Conservation (phyloP, 2,797 vertebrate genomes). For the Acanthornis magna region DNA sequence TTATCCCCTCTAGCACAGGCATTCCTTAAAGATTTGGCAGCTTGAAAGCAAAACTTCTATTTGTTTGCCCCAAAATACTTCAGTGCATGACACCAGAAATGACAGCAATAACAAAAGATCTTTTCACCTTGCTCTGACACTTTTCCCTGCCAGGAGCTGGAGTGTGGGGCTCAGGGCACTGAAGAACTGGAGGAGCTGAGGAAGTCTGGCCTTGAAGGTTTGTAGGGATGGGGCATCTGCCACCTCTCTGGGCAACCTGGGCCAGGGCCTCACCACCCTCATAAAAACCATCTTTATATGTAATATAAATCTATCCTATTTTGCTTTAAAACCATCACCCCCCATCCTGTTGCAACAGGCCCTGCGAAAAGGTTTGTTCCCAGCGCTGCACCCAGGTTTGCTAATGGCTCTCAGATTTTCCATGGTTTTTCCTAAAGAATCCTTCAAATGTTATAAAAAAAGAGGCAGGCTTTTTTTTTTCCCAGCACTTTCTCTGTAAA, state of each 20-base stretch:
- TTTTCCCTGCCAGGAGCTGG: background rate
- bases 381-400: fast-evolving
- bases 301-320: background rate
- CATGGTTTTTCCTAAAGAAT: background rate
- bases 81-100: background rate
- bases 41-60: background rate
- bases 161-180: background rate
- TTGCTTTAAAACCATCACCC: background rate
- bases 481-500: background rate
- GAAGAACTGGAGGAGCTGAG: background rate
- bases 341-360: background rate
- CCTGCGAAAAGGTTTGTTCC: background rate
- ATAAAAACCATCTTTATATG: too few relatives aligned
- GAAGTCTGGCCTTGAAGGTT: background rate
- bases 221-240: background rate
- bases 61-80: background rate
- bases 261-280: background rate
- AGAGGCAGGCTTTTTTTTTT: background rate
- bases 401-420: background rate
- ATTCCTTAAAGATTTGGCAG: background rate
- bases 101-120: fast-evolving
- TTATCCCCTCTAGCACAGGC: background rate
- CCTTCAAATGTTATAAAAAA: background rate
- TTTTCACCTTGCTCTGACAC: background rate
- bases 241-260: background rate